Base-by-base conservation (phyloP, 1,140 invertebrate genomes). In the Leptinotarsa defecta region DNA sequence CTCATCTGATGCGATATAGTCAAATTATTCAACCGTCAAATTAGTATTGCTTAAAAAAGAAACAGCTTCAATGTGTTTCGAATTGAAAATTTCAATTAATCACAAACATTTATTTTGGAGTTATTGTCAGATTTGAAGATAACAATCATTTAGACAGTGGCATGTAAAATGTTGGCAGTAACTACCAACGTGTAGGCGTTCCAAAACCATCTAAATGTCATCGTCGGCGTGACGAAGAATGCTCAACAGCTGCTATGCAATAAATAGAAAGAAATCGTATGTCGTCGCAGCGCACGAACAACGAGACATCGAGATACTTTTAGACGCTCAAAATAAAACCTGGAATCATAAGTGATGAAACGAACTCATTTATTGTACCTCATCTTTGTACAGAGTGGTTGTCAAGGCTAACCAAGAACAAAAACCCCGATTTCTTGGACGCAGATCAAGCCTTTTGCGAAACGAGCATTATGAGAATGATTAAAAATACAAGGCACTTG, bases 171-270 rank as follows among this genome's bases (percentile, higher is more conserved):
- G 74, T 75, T 78, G 77, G 77, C 77, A 77, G 34, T 43, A 24
- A 52, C 22, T 43, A 43, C 65, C 20, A 65, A n/a, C 71, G 74
- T 74, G 78, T 77, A 76, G 78, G 78, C 73, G 76, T 76, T 74
- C n/a, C 73, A 69, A 76, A 68, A 68, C 72, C 75, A 61, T 78
- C 73, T 72, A 78, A 78, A 78, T 78, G 77, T 77, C 76, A 74
- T 64, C 65, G 52, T 68, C 68, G 70, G 73, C 75, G 73, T 57
- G 71, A 3, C 71, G 61, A 74, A 74, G 76, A 77, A 74, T 74
- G 76, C 72, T 70, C 74, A 77, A 73, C 73, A 77, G 74, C 76
- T 75, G 76, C 70, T 72, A 72, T 43, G 73, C 64, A 72, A 69
- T 73, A 77, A 74, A 77, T 75, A 77, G 65, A 70, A 75, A 77